Percentiles rank a stretch among this genome's conserved stretches.
phyloP scores from a whole-genome alignment of 2,113 vertebrate species.

The Antennarius striatus region DNA sequence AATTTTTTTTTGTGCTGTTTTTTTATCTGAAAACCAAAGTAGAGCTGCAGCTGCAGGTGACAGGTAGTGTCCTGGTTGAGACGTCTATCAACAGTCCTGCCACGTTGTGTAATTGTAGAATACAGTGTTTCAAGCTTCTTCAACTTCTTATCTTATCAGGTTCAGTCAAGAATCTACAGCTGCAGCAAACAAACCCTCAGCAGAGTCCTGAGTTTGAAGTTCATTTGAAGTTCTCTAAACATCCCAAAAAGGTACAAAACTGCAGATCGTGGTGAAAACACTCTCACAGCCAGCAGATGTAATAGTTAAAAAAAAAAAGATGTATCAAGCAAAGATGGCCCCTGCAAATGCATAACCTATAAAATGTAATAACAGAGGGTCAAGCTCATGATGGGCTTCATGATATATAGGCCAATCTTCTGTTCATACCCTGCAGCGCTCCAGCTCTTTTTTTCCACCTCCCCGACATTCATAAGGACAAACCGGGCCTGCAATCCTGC shows the following conservation, averaged over 20 bases:
- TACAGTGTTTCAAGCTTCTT: constrained; percentile 13
- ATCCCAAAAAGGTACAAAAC: too few relatives aligned
- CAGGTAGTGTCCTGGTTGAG: constrained; percentile 6
- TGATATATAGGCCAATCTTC: constrained; percentile 68
- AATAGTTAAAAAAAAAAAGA: constrained; percentile 50
- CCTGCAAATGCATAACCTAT: constrained; percentile 49
- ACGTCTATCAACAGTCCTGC: constrained; percentile 8
- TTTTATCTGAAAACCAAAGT: neutral
- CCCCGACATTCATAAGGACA: constrained; percentile 22
- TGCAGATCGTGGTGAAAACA: constrained; percentile 13
- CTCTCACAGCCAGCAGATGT: constrained; percentile 26
- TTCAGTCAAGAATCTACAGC: neutral
- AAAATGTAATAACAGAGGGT: constrained; percentile 66
- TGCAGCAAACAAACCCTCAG: neutral
- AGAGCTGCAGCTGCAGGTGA: constrained; percentile 12
- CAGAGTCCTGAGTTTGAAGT: neutral
- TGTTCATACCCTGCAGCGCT: constrained; percentile 49
- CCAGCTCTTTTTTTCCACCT: constrained; percentile 17
- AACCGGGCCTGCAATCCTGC: constrained; percentile 10
- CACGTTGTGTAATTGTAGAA: constrained; percentile 25
- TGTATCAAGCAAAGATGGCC: constrained; percentile 43
- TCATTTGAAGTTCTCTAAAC: too few relatives aligned
- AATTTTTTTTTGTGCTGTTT: neutral
- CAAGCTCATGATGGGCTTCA: constrained; percentile 50
- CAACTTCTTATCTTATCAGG: constrained; percentile 9